These are phyloP conservation scores for Mystacornis crossleyi DNA, from an alignment of 2,113 vertebrate species.

Conservation along the genomic window DNA sequence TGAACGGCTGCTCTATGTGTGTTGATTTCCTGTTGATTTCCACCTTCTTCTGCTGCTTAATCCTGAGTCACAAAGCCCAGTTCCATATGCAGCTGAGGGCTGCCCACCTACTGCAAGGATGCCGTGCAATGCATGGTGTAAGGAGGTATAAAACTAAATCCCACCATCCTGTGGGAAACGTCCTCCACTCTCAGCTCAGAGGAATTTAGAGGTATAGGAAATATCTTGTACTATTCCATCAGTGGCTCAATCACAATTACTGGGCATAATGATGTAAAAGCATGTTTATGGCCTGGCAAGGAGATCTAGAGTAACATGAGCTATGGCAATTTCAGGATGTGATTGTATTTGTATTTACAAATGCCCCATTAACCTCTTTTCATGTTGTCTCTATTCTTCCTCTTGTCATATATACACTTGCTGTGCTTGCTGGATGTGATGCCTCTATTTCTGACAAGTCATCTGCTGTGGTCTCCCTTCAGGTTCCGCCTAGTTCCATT, in stretches of 20 bases:
- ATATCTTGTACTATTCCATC: neutral
- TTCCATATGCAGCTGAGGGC: neutral
- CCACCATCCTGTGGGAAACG: neutral
- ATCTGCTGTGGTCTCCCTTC: constrained; percentile 8
- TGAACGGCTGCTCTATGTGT: neutral
- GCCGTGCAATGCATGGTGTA: neutral
- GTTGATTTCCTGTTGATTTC: neutral
- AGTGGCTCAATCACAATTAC: neutral
- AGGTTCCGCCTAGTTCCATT: constrained; percentile 97
- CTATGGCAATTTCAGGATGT: neutral
- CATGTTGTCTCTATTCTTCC: neutral
- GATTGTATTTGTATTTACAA: neutral
- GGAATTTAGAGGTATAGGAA: neutral
- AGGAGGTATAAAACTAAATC: neutral
- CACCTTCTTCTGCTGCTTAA: neutral
- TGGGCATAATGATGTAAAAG: neutral
- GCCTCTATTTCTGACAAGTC: neutral
- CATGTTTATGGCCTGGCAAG: neutral
- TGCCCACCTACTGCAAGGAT: neutral
- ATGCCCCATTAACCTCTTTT: neutral
- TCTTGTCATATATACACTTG: neutral
- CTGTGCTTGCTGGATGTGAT: neutral
- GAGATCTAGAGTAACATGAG: neutral
- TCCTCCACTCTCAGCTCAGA: neutral
- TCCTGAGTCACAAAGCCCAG: neutral